Conservation (phyloP, 64 coral and sea anemone genomes). For the Actinia tenebrosa region DNA sequence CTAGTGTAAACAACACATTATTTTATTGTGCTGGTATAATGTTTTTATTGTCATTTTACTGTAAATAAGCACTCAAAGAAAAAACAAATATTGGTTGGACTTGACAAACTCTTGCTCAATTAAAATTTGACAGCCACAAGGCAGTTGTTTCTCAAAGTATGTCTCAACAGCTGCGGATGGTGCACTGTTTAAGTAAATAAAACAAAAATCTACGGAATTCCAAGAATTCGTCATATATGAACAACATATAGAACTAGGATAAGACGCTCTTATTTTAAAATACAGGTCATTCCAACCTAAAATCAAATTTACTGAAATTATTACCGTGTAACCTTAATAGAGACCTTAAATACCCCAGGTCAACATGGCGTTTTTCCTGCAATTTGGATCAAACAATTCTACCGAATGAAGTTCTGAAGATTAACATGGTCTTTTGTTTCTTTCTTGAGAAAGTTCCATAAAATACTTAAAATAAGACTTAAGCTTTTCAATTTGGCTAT, state of each 20-base stretch:
- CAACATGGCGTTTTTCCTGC: too few relatives aligned
- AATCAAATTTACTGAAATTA: too few relatives aligned
- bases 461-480: too few relatives aligned
- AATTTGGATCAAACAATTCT: too few relatives aligned
- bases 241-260: background rate
- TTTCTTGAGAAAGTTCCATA: too few relatives aligned
- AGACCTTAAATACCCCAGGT: too few relatives aligned
- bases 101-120: background rate
- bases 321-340: too few relatives aligned
- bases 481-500: too few relatives aligned
- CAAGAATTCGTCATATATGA: background rate
- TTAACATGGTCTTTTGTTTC: too few relatives aligned
- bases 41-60: background rate
- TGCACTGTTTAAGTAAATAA: background rate
- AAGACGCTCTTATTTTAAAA: too few relatives aligned
- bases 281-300: too few relatives aligned
- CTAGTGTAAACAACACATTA: background rate
- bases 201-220: background rate
- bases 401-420: too few relatives aligned
- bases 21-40: constrained; percentile 5
- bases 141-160: background rate
- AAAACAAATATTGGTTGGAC: background rate
- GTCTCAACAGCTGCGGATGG: background rate
- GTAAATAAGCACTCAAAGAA: background rate
- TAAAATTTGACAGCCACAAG: background rate